Conservation (phyloP, 2,888 invertebrate genomes). For the Ochropleura leucogaster region DNA sequence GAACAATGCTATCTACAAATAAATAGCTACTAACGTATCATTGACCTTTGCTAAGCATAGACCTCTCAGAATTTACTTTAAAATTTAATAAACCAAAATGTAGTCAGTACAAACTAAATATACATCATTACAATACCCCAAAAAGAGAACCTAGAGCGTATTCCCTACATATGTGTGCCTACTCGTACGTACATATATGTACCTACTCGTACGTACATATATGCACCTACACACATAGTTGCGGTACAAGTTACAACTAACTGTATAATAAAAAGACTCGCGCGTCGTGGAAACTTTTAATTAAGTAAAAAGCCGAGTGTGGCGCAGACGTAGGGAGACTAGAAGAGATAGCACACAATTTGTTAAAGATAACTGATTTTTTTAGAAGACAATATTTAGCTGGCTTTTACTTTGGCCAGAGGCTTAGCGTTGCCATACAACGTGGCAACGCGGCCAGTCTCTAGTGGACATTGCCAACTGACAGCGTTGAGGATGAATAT, state of each 20-base stretch:
- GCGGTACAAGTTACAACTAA: conserved; percentile 37
- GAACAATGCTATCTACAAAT: neutral
- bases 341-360: conserved; percentile 3
- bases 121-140: conserved; percentile 1
- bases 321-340: conserved; percentile 3
- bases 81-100: neutral
- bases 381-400: neutral
- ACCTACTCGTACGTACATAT: too few relatives aligned
- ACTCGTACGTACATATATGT: neutral
- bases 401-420: too few relatives aligned
- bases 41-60: neutral
- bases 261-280: conserved; percentile 43
- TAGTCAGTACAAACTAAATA: neutral
- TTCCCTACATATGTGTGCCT: neutral
- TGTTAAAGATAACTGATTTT: conserved; percentile 8
- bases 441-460: too few relatives aligned
- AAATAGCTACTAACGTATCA: neutral
- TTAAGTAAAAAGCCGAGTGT: conserved; percentile 67
- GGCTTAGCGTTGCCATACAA: too few relatives aligned
- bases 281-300: conserved; percentile 68
- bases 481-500: too few relatives aligned
- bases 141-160: conserved; percentile 12
- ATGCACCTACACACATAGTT: neutral
- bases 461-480: too few relatives aligned
- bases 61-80: neutral